Evolutionary conservation across 1,140 invertebrate genomes (phyloP), one percentile per base, ranked within the genome.

Genomic region (Drosophila melanica): DNA sequence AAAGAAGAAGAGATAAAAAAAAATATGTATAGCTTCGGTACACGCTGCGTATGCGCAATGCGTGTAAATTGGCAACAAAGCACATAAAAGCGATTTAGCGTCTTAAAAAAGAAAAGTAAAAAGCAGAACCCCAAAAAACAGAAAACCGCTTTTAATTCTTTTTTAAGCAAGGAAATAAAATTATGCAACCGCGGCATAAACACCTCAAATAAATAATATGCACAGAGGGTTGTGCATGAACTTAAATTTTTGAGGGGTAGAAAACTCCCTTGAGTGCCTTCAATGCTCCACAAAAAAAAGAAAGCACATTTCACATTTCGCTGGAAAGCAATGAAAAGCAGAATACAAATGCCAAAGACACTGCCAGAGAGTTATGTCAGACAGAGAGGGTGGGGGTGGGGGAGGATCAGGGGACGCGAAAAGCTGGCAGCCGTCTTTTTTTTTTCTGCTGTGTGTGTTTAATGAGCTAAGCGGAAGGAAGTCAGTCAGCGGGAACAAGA

Each of bases 391-490:
- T 11, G 30, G 4, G 41, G 11, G 23, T 12, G 4, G 30, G 4
- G 41, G 11, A 14, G 16, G 4, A n/a, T 4, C 16, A 45, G 47
- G 14, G 14, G 39, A 41, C 44, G 9, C 58, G 37, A 54, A 66
- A 55, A 63, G 33, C 59, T 55, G 73, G 60, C 41, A 4, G 42
- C 5, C 9, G 9, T 11, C 23, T 30, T 12, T 14, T 14, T 14
- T 14, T 55, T 12, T 27, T 57, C 35, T 30, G 18, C 39, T 51
- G 51, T 72, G 63, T 72, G 71, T 90, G 86, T 90, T 90, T 90
- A 90, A 90, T 90, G 86, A 90, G 86, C 86, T 90, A 90, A 90
- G 71, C 86, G 86, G 86, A 90, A 90, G 86, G 79, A 87, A 87
- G 79, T 82, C 82, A 82, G 79, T 75, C 84, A 76, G 73, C 68